These are phyloP conservation scores for Diplodus puntazzo DNA, from an alignment of 2,797 vertebrate genomes.

Conservation along the genomic window DNA sequence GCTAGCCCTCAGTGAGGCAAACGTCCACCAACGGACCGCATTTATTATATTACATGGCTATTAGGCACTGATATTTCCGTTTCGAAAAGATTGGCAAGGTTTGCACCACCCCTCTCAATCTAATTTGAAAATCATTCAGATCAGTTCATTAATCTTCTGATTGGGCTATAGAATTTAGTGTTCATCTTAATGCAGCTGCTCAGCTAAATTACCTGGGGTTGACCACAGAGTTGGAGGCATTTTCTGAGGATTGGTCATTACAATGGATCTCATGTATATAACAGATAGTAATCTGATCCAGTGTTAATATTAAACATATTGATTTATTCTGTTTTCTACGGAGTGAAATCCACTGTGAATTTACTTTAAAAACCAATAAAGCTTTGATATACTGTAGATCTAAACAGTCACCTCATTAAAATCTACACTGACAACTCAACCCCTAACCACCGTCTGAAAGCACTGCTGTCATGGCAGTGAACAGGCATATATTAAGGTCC, in stretches of 20 bases:
- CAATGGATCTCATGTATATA: not conserved
- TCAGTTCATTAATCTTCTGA: too few relatives aligned
- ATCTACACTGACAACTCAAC: not conserved
- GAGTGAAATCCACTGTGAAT: not conserved
- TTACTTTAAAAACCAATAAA: not conserved
- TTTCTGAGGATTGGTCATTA: not conserved
- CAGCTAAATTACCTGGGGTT: not conserved
- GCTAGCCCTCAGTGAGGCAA: too few relatives aligned
- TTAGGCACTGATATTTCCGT: too few relatives aligned
- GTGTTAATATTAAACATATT: not conserved
- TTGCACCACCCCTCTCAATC: too few relatives aligned
- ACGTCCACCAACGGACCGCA: too few relatives aligned
- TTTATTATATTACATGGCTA: too few relatives aligned
- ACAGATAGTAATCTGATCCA: not conserved
- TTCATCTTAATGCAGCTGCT: too few relatives aligned
- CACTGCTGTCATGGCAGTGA: not conserved
- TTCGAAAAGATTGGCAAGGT: too few relatives aligned
- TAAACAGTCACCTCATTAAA: not conserved
- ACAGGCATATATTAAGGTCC: not conserved
- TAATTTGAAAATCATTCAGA: too few relatives aligned
- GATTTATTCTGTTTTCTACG: not conserved
- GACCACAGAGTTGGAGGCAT: not conserved
- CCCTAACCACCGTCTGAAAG: not conserved
- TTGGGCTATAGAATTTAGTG: too few relatives aligned
- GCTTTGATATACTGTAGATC: not conserved